phyloP scores from a whole-genome alignment of 2,888 invertebrate species.

The Eugnorisma glareosa region DNA sequence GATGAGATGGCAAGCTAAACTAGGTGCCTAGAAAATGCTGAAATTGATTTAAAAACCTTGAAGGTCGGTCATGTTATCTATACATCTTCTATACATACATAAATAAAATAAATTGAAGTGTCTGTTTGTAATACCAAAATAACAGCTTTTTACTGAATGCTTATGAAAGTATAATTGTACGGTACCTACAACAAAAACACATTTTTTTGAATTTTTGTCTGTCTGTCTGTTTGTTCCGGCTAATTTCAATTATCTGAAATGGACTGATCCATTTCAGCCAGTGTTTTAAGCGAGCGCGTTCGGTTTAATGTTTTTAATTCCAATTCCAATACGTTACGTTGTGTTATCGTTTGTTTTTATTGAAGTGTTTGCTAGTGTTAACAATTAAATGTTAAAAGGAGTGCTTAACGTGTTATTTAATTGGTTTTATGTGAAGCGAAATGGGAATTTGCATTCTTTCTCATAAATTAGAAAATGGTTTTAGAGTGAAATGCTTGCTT shows the following conservation, averaged over 20 bases:
- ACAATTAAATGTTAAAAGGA: slow-evolving; percentile 39
- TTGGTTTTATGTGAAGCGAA: slow-evolving; percentile 44
- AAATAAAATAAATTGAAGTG: too few species aligned
- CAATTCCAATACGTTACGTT: slow-evolving; percentile 41
- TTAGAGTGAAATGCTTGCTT: slow-evolving; percentile 11
- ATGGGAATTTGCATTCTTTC: slow-evolving; percentile 56
- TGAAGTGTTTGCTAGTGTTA: slow-evolving; percentile 52
- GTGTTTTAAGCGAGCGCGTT: slow-evolving; percentile 45
- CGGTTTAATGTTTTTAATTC: slow-evolving; percentile 35
- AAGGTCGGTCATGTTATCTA: background rate
- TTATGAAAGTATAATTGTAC: too few species aligned
- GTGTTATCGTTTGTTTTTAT: slow-evolving; percentile 53
- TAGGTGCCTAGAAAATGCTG: background rate
- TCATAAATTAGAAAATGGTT: slow-evolving; percentile 34
- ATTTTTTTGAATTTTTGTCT: too few species aligned
- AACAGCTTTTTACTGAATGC: too few species aligned
- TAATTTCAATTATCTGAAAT: too few species aligned
- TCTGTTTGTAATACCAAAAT: too few species aligned
- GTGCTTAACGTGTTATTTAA: slow-evolving; percentile 39
- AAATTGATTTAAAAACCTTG: background rate
- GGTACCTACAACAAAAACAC: too few species aligned
- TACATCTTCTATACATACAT: too few species aligned
- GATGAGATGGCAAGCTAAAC: background rate
- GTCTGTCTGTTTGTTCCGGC: too few species aligned
- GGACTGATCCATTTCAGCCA: slow-evolving; percentile 42